Evolutionary conservation across 2,888 invertebrate species (phyloP).

Genomic region (Leucophenga maculata): DNA sequence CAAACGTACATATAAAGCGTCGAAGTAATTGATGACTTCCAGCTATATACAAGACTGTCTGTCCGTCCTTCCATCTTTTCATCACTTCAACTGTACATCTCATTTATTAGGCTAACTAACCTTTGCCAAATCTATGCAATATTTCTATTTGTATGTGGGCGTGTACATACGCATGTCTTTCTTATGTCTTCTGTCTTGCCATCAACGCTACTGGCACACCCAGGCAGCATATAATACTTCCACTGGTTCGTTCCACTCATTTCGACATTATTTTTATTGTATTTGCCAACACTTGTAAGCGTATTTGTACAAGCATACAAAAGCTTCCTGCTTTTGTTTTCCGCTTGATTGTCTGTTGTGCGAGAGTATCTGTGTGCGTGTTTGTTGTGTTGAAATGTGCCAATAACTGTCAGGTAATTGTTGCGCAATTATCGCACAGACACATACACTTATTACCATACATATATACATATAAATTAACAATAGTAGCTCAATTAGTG

Average conservation of each 20-base stretch:
- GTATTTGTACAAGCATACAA: neutral
- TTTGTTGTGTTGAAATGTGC: slow-evolving; percentile 20
- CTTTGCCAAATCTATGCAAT: no score
- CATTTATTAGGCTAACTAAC: no score
- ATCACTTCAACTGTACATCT: no score
- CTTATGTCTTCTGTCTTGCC: slow-evolving; percentile 3
- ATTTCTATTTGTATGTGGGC: no score
- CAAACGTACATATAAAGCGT: neutral
- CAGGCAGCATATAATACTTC: neutral
- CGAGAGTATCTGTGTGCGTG: neutral
- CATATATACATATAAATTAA: slow-evolving; percentile 47
- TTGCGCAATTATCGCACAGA: slow-evolving; percentile 47
- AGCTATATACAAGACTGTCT: no score
- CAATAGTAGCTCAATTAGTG: slow-evolving; percentile 59
- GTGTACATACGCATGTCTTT: neutral
- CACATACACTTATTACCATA: no score
- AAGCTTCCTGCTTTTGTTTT: neutral
- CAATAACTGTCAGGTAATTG: slow-evolving; percentile 52
- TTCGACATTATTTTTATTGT: slow-evolving; percentile 19
- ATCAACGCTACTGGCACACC: neutral
- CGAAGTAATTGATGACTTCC: no score
- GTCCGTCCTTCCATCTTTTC: no score
- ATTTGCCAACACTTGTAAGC: slow-evolving; percentile 11
- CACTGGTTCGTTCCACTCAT: neutral
- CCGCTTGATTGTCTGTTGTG: neutral